Evolutionary conservation across 2,888 invertebrate genomes (phyloP), one percentile per base, ranked within the genome.

Genomic region (Cosmorhoe ocellata): DNA sequence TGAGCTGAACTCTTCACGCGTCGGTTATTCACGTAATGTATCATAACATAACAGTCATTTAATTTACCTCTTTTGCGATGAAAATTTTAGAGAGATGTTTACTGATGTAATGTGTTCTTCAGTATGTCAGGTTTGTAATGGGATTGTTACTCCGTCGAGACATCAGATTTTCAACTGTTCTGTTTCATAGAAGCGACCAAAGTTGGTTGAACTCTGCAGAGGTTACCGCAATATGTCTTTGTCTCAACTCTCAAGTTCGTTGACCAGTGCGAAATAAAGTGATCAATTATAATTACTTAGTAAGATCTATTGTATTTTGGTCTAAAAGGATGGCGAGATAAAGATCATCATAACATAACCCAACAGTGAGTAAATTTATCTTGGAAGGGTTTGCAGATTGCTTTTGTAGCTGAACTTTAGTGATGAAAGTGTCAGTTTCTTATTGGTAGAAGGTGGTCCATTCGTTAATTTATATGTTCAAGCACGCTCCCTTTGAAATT

Each of bases 401-500:
- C n/a, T n/a, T n/a, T n/a, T n/a, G n/a, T n/a, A n/a, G n/a, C n/a
- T n/a, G n/a, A n/a, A n/a, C n/a, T n/a, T n/a, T n/a, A n/a, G n/a
- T n/a, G n/a, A n/a, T n/a, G n/a, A n/a, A n/a, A n/a, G n/a, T n/a
- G n/a, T n/a, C n/a, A n/a, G n/a, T n/a, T n/a, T n/a, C n/a, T n/a
- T n/a, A n/a, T 11, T 13, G 13, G 22, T 26, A 32, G 3, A 38
- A 33, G 14, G 24, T 45, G 22, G 36, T 40, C 30, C 30, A 18
- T 26, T 12, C 9, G 9, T 18, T 31, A 6, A 33, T 38, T 30
- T 30, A 7, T 10, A 14, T 30, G 30, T 11, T 8, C 30, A 13
- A 10, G n/a, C 42, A 31, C 22, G 38, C 44, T 60, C 43, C 64
- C 68, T 79, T 75, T 76, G 68, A 76, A 76, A 77, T 62, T 49